Percentiles rank a stretch among this genome's conserved stretches.
Evolutionary conservation across 2,113 vertebrate species (phyloP).

Genomic region (Scophthalmus maximus): DNA sequence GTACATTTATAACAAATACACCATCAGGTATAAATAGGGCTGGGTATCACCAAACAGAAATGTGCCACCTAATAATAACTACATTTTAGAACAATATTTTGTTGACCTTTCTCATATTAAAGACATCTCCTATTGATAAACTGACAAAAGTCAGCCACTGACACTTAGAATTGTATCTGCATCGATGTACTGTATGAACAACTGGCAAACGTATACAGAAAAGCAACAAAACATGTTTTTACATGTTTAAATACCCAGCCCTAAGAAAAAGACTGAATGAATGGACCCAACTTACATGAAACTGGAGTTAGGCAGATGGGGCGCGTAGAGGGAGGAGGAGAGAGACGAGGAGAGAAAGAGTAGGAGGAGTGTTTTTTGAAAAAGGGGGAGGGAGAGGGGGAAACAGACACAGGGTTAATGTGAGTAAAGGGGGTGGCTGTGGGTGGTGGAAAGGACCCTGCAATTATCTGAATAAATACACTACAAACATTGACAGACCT

Average conservation of each 20-base stretch:
- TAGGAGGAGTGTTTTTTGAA: constrained; percentile 85
- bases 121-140: no score
- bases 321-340: constrained; percentile 87
- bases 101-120: not conserved
- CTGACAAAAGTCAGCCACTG: not conserved
- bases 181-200: not conserved
- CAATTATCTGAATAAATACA: constrained; percentile 38
- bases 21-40: constrained; percentile 40
- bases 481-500: constrained; percentile 56
- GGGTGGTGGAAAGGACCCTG: constrained; percentile 35
- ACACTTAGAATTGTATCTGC: not conserved
- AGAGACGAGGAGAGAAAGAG: constrained; percentile 84
- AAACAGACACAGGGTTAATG: constrained; percentile 93
- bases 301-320: constrained; percentile 97
- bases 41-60: constrained; percentile 50
- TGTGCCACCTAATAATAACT: not conserved
- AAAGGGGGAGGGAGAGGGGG: constrained; percentile 86
- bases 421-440: constrained; percentile 80
- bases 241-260: constrained; percentile 56
- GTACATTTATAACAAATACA: constrained; percentile 52
- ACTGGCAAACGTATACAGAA: not conserved
- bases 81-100: not conserved
- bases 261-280: constrained; percentile 74
- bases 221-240: constrained; percentile 13
- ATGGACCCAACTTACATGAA: constrained; percentile 97